Base-by-base conservation (phyloP, 2,797 vertebrate species). In the Sebastes hopkinsi region DNA sequence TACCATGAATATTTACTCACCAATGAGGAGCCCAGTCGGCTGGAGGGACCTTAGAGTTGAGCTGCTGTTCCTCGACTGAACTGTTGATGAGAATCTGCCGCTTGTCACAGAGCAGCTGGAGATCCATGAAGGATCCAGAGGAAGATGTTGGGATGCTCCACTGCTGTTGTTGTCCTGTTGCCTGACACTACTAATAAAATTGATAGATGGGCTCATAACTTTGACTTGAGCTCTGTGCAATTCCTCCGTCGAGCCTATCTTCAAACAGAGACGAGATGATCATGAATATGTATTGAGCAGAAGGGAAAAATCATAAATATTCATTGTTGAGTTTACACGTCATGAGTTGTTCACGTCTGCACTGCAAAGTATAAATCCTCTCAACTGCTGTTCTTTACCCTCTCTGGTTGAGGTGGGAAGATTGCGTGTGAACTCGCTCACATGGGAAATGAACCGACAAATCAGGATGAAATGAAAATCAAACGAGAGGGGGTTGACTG, bases 391-490 rank as follows among this genome's bases (percentile, higher is more conserved):
- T 9, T 68, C 50, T 22, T 38, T 34, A 18, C 68, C n/a, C 42
- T 42, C 10, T 25, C 25, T 10, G 46, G 11, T 11, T 42, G 8
- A 27, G 69, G 70, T 80, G 80, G 80, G 81, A 71, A 75, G 67
- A 79, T 46, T 50, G 67, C 5, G 68, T 30, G 68, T 72, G 79
- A 77, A 69, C 32, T 42, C 25, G 8, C 34, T 80, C 83, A 62
- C 67, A n/a, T 4, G 59, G 73, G 80, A 72, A 81, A 80, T 77
- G 65, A 89, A 75, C 59, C 27, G 18, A 69, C 77, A 81, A 83
- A 88, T 88, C 55, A 27, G 77, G 72, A 80, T 59, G 69, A 79
- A 89, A 76, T 81, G 72, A 82, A 86, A 83, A 88, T 82, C 65
- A 83, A 76, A 77, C 16, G 58, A 54, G 86, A 72, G 72, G 32